Evolutionary conservation across 2,888 invertebrate genomes (phyloP), one percentile per base, ranked within the genome.

Genomic region (Drosophila flavopinicola): DNA sequence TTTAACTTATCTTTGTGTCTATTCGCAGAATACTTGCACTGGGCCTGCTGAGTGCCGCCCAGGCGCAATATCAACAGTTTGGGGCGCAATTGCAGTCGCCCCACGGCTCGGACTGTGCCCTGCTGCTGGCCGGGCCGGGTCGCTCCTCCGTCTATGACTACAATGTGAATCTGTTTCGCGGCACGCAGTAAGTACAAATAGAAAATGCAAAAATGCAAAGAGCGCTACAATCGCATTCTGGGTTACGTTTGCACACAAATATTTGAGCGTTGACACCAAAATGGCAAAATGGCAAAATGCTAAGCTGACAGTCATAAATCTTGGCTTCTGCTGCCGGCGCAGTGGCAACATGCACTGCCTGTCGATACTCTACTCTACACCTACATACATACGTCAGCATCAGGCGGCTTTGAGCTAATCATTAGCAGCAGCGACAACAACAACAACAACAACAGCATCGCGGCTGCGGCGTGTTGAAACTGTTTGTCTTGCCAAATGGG

Each of bases 71-170:
- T 69, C 88, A 88, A 73, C 86, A 88, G 27, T 89, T 89, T 63
- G 88, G 87, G 30, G 80, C 88, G 38, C 88, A 85, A 10, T 67
- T 90, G 33, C 89, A 90, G 47, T 86, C 90, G 41, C 76, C 88
- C 29, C 78, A 87, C 61, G 92, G 92, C 61, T 91, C 92, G 24
- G 96, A 96, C 85, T 97, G 97, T 91, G 97, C 97, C 6, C 92
- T 97, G 38, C 92, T 96, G 80, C 92, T 97, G 68, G 93, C 94
- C 68, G 95, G 96, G 9, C 95, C 95, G 0, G 96, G 95, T 56
- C 93, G 95, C 83, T 95, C 95, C 72, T 96, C 95, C 58, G 94
- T 94, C 11, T 97, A 95, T 87, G 97, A 97, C 91, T 96, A 96
- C 91, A 95, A 95, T 87, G 94, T 95, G 82, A 97, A 97, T 92